Conservation (phyloP, 1,140 invertebrate genomes). For the Helicoverpa zea region DNA sequence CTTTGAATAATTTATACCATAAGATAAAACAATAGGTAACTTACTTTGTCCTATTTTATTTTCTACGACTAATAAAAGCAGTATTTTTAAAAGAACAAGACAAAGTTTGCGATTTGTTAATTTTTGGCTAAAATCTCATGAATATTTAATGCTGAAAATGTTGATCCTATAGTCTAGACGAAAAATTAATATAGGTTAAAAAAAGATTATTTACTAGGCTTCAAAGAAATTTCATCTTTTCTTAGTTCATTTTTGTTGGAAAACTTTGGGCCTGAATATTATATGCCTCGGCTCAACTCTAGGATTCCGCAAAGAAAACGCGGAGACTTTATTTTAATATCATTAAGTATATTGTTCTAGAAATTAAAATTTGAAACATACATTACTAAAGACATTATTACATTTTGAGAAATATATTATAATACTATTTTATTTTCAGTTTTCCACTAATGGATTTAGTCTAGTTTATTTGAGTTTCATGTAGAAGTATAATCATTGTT, state of each 20-base stretch:
- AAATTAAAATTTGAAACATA: no score
- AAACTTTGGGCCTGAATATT: background rate
- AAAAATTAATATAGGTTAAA: slow-evolving; percentile 23
- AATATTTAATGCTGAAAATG: slow-evolving; percentile 13
- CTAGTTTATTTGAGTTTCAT: no score
- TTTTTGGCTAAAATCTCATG: slow-evolving; percentile 14
- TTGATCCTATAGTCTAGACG: slow-evolving; percentile 18
- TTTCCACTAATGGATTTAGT: no score
- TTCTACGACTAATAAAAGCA: background rate
- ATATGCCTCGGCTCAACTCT: no score
- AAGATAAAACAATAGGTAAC: background rate
- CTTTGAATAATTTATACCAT: background rate
- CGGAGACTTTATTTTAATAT: no score
- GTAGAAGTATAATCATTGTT: no score
- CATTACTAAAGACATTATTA: no score
- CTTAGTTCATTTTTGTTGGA: slow-evolving; percentile 10
- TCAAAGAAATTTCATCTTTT: background rate
- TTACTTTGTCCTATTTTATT: background rate
- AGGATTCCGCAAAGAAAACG: no score
- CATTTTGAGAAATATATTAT: no score
- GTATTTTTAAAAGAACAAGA: background rate
- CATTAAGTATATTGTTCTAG: no score
- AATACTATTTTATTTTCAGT: no score
- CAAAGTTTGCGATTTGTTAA: background rate
- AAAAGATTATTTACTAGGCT: slow-evolving; percentile 4